These are phyloP conservation scores for Peucedramus taeniatus DNA, from an alignment of 2,113 vertebrate species.

Conservation along the genomic window DNA sequence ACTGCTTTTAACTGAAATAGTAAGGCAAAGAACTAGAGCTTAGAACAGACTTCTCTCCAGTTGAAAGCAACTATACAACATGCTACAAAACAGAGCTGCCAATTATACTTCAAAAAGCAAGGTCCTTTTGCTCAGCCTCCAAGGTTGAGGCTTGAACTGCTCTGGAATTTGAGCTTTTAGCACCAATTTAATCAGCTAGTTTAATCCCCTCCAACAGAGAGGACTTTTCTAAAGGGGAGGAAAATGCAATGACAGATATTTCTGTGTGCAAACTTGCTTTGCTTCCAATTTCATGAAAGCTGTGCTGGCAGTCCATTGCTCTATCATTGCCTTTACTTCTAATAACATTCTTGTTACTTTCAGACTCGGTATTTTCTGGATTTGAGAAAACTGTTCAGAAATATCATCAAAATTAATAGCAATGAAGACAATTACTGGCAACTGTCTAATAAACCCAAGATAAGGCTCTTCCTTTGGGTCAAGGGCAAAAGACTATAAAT, in stretches of 20 bases:
- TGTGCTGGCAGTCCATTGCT: not conserved
- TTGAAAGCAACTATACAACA: not conserved
- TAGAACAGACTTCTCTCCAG: not conserved
- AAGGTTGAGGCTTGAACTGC: conserved; percentile 15
- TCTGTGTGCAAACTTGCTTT: not conserved
- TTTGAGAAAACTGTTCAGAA: not conserved
- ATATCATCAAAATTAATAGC: not conserved
- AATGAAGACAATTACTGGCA: not conserved
- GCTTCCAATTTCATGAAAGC: not conserved
- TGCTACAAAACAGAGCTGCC: not conserved
- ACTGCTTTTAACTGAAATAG: not conserved
- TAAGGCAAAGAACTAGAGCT: not conserved
- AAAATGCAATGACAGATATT: not conserved
- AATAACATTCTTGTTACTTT: not conserved
- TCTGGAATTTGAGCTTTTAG: conserved; percentile 36
- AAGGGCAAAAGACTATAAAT: not conserved
- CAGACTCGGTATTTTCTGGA: not conserved
- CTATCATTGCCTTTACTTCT: not conserved
- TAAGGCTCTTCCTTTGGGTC: not conserved
- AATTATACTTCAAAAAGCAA: conserved; percentile 11
- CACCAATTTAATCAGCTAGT: conserved; percentile 11
- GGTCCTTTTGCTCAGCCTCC: not conserved
- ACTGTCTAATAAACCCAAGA: not conserved
- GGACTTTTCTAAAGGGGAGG: not conserved
- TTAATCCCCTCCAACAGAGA: conserved; percentile 13